Conservation (phyloP, 1,140 invertebrate genomes). For the Pogonognathellus flavescens region DNA sequence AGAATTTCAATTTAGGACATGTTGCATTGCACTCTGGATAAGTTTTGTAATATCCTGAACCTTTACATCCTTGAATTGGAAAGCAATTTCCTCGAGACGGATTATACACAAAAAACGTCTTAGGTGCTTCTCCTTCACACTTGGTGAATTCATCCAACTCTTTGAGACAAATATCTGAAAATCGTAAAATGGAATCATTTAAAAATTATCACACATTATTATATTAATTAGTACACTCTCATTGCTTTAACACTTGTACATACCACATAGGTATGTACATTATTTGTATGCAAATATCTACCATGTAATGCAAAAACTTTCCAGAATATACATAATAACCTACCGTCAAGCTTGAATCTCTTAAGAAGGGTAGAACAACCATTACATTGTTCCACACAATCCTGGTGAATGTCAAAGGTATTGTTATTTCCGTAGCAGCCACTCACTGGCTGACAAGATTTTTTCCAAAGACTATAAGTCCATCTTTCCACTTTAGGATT, state of each 20-base stretch:
- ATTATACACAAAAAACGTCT: not conserved
- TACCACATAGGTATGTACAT: no score
- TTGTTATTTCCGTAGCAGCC: slow-evolving; percentile 2
- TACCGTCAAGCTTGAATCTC: not conserved
- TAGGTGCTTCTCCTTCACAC: not conserved
- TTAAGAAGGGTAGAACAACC: not conserved
- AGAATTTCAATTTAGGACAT: not conserved
- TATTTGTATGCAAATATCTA: no score
- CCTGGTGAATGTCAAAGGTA: not conserved
- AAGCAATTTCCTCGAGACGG: not conserved
- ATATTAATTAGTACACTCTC: no score
- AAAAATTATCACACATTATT: no score
- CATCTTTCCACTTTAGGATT: not conserved
- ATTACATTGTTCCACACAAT: not conserved
- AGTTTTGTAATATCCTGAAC: not conserved
- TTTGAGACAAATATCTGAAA: not conserved
- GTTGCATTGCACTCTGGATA: not conserved
- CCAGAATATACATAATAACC: no score
- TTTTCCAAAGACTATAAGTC: not conserved
- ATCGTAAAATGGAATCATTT: no score
- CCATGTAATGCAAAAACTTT: no score
- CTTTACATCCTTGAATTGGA: not conserved
- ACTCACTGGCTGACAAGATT: not conserved
- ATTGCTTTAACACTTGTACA: no score
- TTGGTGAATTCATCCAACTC: slow-evolving; percentile 12